phyloP scores from a whole-genome alignment of 1,140 invertebrate species.

The Drosophila kurseongensis region DNA sequence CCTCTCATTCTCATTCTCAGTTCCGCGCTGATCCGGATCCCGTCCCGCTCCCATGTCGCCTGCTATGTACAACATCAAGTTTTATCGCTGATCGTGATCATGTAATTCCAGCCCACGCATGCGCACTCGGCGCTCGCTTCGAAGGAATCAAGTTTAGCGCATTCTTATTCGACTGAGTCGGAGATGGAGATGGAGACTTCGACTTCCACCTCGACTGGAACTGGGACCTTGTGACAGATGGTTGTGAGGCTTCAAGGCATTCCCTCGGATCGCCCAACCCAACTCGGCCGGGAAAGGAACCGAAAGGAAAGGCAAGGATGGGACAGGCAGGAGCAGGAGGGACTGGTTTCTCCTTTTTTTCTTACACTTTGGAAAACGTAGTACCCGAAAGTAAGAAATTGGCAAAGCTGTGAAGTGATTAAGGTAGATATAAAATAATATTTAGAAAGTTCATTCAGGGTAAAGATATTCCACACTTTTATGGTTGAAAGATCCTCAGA shows the following conservation, averaged over 20 bases:
- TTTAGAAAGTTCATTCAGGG: too few species aligned
- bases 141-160: conserved; percentile 81
- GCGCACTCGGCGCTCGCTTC: conserved; percentile 73
- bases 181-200: conserved; percentile 7
- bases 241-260: conserved; percentile 68
- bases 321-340: conserved; percentile 29
- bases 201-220: conserved; percentile 7
- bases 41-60: conserved; percentile 47
- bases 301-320: conserved; percentile 34
- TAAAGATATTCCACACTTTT: too few species aligned
- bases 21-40: conserved; percentile 9
- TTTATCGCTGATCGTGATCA: conserved; percentile 84
- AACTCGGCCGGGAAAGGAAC: conserved; percentile 19
- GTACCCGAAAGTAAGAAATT: background rate
- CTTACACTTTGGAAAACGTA: conserved; percentile 2
- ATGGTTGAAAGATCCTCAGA: too few species aligned
- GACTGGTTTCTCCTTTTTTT: conserved; percentile 42
- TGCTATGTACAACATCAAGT: conserved; percentile 84
- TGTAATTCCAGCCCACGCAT: conserved; percentile 84
- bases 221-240: conserved; percentile 77
- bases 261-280: conserved; percentile 59
- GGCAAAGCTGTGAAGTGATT: too few species aligned
- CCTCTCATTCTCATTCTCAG: conserved; percentile 3
- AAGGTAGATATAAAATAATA: background rate
- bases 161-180: conserved; percentile 67